Percentiles rank a stretch among this genome's conserved stretches.
These are phyloP conservation scores for Limnephilus lunatus DNA, from an alignment of 2,888 invertebrate genomes.

Conservation along the genomic window DNA sequence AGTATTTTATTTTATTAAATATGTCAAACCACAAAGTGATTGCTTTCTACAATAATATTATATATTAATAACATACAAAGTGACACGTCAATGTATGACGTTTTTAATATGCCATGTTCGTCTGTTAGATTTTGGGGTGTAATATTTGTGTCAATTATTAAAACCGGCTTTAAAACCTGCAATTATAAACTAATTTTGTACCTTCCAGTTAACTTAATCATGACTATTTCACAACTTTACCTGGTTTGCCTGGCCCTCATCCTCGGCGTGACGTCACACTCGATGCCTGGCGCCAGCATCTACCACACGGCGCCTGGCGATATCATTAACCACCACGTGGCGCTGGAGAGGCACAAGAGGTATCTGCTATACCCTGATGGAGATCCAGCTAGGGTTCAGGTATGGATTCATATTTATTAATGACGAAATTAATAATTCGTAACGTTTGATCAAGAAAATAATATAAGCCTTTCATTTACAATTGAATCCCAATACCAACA, in stretches of 20 bases:
- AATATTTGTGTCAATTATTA: too few relatives aligned
- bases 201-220: too few relatives aligned
- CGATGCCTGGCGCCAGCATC: background rate
- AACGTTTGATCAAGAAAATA: background rate
- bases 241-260: background rate
- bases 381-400: slow-evolving; percentile 79
- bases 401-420: slow-evolving; percentile 68
- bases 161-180: background rate
- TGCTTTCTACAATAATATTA: too few relatives aligned
- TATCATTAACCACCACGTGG: slow-evolving; percentile 21
- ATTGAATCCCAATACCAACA: background rate
- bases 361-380: slow-evolving; percentile 80
- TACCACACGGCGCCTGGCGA: background rate
- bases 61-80: too few relatives aligned
- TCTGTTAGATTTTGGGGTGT: too few relatives aligned
- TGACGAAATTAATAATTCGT: background rate
- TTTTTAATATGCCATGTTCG: too few relatives aligned
- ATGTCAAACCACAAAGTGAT: too few relatives aligned
- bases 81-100: too few relatives aligned
- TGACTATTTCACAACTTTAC: background rate
- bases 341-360: slow-evolving; percentile 73
- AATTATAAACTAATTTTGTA: too few relatives aligned
- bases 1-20: too few relatives aligned
- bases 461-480: background rate
- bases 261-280: background rate